Evolutionary conservation across 1,140 invertebrate genomes (phyloP), one percentile per base, ranked within the genome.

Genomic region (Hestina assimilis): DNA sequence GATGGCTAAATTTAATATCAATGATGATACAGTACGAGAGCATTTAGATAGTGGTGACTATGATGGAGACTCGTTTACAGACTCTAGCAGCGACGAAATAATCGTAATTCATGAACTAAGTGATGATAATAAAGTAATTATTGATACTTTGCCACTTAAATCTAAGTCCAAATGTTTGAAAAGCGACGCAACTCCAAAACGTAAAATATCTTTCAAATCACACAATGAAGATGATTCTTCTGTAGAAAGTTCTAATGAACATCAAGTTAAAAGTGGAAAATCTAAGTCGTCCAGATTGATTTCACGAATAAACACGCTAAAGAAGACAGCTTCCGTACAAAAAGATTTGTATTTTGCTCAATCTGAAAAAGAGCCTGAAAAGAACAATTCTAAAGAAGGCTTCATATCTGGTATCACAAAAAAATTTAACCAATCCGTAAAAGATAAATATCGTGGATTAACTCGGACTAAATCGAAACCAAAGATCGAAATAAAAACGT

Each of bases 1-100:
- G 77, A 89, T 89, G 87, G 76, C 85, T 1, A 83, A 75, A 38
- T 89, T 89, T 57, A 86, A 87, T 63, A 68, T 82, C n/a, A n/a
- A n/a, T 33, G 72, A 89, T 61, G 79, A 74, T 55, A 63, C 66
- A 26, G 67, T 88, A 8, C 71, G 69, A 63, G 76, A 88, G 56
- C 83, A 89, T 72, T 69, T 89, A 31, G 76, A 87, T 55, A 71
- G 80, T 5, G 77, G 82, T 14, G 69, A 88, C 19, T 87, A 85
- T 56, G 77, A 87, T 40, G 82, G 75, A 28, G 75, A 69, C 0
- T 84, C 85, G 0, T 75, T 88, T 14, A 88, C 85, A 19, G 84
- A 87, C 26, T 81, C 83, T 0, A 87, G 83, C 43, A 79, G 80
- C 28, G 84, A 87, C 52, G 83, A 80, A 54, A 56, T 69, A 24